phyloP scores from a whole-genome alignment of 1,140 invertebrate genomes.

The Zeugodacus cucurbitae region DNA sequence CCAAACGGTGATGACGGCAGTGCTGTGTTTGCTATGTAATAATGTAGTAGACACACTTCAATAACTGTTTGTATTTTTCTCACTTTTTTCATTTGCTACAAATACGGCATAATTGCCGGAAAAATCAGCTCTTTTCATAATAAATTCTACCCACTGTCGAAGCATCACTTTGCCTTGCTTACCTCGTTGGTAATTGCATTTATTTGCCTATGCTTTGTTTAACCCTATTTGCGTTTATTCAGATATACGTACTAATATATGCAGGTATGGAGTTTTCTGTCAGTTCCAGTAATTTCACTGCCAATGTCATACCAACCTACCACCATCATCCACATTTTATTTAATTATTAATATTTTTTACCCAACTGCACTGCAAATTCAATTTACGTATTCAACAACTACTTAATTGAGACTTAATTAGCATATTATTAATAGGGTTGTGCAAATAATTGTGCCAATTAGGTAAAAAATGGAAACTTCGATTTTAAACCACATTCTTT shows the following conservation, averaged over 20 bases:
- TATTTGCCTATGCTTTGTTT: not conserved
- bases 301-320: not conserved
- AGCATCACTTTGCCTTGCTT: not conserved
- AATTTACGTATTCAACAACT: too few relatives aligned
- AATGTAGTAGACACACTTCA: not conserved
- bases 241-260: not conserved
- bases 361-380: too few relatives aligned
- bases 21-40: not conserved
- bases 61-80: not conserved
- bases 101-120: slow-evolving; percentile 7
- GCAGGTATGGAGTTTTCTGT: not conserved
- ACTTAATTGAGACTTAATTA: too few relatives aligned
- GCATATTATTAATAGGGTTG: too few relatives aligned
- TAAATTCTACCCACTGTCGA: not conserved
- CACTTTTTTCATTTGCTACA: not conserved
- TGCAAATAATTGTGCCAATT: too few relatives aligned
- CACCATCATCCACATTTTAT: not conserved
- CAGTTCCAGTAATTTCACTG: not conserved
- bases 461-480: too few relatives aligned
- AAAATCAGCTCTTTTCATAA: not conserved
- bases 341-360: not conserved
- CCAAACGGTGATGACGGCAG: not conserved
- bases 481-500: too few relatives aligned
- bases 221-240: not conserved
- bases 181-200: not conserved